Base-by-base conservation (phyloP, 2,113 vertebrate genomes). In the Odobenus rosmarus region DNA sequence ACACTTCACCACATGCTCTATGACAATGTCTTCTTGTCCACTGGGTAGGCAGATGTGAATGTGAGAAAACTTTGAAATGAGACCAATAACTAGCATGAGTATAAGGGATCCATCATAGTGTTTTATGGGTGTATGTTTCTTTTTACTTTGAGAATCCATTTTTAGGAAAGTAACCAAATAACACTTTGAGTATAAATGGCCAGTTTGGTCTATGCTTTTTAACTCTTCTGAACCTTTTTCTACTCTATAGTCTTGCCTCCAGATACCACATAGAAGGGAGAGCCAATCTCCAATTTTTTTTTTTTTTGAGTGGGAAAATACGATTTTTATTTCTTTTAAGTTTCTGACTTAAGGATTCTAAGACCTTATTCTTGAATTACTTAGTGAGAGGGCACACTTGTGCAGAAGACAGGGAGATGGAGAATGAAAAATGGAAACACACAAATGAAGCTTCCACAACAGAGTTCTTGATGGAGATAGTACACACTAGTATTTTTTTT, bases 321-420 rank as follows among this genome's bases (percentile, higher is more conserved):
- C 4, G 77, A 21, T 14, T 76, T 96, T 91, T 95, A 57, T 36
- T 93, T 39, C 39, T 39, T 39, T 39, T 89, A 93, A 55, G 53
- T 87, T 80, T 94, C 67, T 77, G 82, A 91, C 64, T 93, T 93
- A 92, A 77, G 7, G 85, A 95, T 64, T 96, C 51, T n/a, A 97
- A 87, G 89, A 57, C 24, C 46, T 67, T 92, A 90, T 53, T 71
- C 87, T 88, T 87, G 91, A 97, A 95, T 93, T 83, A 84, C 28
- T 86, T 71, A 71, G 84, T n/a, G 79, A 97, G 74, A 90, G 1
- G 80, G 80, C 9, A 57, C 39, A n/a, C 83, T 12, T 39, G 31
- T 53, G 71, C 82, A 96, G 82, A 71, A 93, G 49, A 51, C 1
- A 74, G 51, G 61, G 28, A 87, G 39, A 39, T 10, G 39, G 42